These are phyloP conservation scores for Temnothorax longispinosus DNA, from an alignment of 1,140 invertebrate genomes.

Conservation along the genomic window DNA sequence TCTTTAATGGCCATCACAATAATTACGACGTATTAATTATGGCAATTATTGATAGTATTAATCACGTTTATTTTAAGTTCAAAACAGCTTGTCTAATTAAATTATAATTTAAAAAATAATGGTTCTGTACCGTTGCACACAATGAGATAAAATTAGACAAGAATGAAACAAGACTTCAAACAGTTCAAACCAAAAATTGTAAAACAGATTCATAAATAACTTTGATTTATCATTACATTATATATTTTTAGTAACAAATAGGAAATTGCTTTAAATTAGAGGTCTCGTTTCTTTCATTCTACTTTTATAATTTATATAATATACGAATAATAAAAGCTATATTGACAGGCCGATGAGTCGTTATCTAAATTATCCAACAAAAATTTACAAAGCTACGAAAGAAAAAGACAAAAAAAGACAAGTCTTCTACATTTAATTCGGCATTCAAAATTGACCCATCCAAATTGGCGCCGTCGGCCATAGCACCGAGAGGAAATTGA, in stretches of 20 bases:
- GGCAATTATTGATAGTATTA: not conserved
- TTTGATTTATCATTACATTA: not conserved
- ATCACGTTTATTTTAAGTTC: not conserved
- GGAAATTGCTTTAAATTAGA: not conserved
- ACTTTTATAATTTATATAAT: not conserved
- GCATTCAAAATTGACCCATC: not conserved
- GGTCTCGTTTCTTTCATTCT: not conserved
- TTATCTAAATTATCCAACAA: constrained; percentile 23
- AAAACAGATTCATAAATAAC: not conserved
- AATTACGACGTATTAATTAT: constrained; percentile 21
- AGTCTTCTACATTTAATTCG: constrained; percentile 16
- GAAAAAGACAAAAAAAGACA: not conserved
- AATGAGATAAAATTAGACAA: not conserved
- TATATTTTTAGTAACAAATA: not conserved
- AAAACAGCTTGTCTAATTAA: not conserved
- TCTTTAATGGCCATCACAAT: not conserved
- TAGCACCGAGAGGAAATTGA: constrained; percentile 33
- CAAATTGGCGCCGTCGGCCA: constrained; percentile 22
- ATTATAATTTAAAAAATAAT: not conserved
- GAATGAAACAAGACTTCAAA: not conserved
- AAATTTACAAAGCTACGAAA: not conserved
- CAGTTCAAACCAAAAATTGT: not conserved
- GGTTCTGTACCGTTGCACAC: not conserved
- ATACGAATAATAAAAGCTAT: constrained; percentile 7
- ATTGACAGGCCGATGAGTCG: not conserved